phyloP scores from a whole-genome alignment of 2,797 vertebrate species.

The Huso huso region DNA sequence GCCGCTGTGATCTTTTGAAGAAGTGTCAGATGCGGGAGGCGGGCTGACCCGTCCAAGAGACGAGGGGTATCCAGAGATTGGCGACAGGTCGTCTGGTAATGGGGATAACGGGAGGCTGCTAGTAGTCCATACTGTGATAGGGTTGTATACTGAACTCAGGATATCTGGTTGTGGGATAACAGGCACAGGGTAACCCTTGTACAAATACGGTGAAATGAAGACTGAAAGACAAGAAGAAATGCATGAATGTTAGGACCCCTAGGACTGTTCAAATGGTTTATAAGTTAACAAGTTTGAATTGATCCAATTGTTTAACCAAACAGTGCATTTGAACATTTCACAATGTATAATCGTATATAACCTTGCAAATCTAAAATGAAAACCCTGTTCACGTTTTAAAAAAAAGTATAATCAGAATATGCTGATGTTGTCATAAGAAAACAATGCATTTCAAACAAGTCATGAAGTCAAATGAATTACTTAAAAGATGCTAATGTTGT shows the following conservation, averaged over 20 bases:
- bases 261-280: background rate
- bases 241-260: conserved; percentile 21
- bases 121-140: conserved; percentile 93
- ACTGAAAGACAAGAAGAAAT: conserved; percentile 58
- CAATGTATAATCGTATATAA: too few species aligned
- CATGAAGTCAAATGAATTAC: too few species aligned
- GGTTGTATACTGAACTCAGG: conserved; percentile 89
- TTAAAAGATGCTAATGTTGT: too few species aligned
- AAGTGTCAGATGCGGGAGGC: conserved; percentile 79
- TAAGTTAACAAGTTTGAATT: background rate
- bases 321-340: too few species aligned
- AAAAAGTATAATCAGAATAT: too few species aligned
- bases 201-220: conserved; percentile 88
- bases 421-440: too few species aligned
- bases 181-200: conserved; percentile 83
- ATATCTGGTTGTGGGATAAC: conserved; percentile 92
- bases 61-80: conserved; percentile 89
- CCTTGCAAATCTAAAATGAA: too few species aligned
- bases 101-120: conserved; percentile 80
- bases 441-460: too few species aligned
- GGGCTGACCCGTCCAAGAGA: conserved; percentile 74
- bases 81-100: conserved; percentile 81
- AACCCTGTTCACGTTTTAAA: too few species aligned
- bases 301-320: too few species aligned
- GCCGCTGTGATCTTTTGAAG: conserved; percentile 92